Base-by-base conservation (phyloP, 2,113 vertebrate species). In the Platysteira castanea region DNA sequence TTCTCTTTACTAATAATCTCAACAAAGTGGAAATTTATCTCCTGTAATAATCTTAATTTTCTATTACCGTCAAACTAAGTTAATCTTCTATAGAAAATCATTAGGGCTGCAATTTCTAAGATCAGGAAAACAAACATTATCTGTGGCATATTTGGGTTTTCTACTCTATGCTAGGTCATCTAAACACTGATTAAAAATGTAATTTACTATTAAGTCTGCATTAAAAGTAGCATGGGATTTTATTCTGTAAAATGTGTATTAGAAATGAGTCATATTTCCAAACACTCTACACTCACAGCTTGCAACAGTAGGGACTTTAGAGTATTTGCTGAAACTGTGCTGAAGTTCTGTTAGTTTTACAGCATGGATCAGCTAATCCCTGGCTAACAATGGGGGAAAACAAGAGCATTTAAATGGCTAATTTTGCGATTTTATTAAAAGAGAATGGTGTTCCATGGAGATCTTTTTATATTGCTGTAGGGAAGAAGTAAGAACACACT, bases 181-280 rank as follows among this genome's bases (percentile, higher is more conserved):
- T 80, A 89, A 97, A 94, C 82, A 94, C 42, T 88, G 86, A 95
- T 94, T 94, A 95, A 97, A 97, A 91, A 35, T 61, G 67, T 86
- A n/a, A 96, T 96, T 97, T 97, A 84, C 54, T 65, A 95, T 76
- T 88, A 74, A 93, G 57, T 67, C 35, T 81, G 41, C 22, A 65
- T 42, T 83, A 63, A 42, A 56, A 86, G 53, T 52, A 79, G 60
- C 49, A 52, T 35, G 35, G 7, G 6, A 13, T 53, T 92, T 89
- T 57, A 49, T 82, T 79, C 28, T n/a, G 13, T 42, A 46, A 94
- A 93, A 75, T 10, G 13, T 18, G 42, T 37, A 49, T 85, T 75
- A 70, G 30, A 64, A 90, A 90, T 30, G 13, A 67, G 33, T 74
- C 67, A 67, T 19, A 30, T 27, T 65, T 20, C 30, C 54, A 73